These are phyloP conservation scores for Phallusia fumigata DNA, from an alignment of 23 tunicate species.

Conservation along the genomic window DNA sequence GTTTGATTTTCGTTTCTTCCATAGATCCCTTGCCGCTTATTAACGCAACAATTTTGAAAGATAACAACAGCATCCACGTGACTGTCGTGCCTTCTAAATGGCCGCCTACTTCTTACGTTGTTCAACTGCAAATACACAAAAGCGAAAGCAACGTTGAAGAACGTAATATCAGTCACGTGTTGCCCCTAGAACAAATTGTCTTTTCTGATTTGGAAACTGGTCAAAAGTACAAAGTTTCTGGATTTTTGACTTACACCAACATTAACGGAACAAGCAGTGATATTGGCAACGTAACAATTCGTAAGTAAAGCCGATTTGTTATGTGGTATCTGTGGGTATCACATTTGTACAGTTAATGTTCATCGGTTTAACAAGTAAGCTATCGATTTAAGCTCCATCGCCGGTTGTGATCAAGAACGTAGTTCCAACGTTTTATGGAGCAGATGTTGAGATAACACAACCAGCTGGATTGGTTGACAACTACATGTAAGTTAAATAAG, in stretches of 20 bases:
- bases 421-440: neutral
- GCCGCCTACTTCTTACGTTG: constrained; percentile 5
- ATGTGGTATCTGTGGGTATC: neutral
- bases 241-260: neutral
- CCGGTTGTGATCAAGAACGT: neutral
- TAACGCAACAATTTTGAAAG: neutral
- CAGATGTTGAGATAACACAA: neutral
- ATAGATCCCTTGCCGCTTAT: neutral
- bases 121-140: neutral
- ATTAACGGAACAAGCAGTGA: neutral
- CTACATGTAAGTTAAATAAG: neutral
- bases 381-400: neutral
- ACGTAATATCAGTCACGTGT: neutral
- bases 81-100: neutral
- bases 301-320: neutral
- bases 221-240: neutral
- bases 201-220: neutral
- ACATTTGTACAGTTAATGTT: neutral
- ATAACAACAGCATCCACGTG: neutral
- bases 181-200: neutral
- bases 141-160: neutral
- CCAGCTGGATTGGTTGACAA: neutral
- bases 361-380: neutral
- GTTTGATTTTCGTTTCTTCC: neutral
- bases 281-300: neutral